Percentiles rank a stretch among this genome's conserved stretches.
Conservation (phyloP, 1,140 invertebrate genomes). For the Drosophila insularis region DNA sequence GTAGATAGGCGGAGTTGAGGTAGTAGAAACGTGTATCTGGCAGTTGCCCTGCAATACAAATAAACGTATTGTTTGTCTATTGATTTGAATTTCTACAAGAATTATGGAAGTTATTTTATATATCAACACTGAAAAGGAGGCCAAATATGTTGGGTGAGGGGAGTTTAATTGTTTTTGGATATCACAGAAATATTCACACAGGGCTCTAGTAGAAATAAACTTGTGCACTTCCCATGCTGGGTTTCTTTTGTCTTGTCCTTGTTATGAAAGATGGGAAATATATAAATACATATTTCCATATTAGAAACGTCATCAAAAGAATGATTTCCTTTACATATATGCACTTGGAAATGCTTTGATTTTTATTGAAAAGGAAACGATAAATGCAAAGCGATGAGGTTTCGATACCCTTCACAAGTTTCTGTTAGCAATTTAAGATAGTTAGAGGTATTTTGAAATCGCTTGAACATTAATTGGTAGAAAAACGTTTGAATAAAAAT, state of each 20-base stretch:
- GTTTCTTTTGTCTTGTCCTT: background rate
- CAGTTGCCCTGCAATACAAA: conserved; percentile 54
- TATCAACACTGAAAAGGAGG: background rate
- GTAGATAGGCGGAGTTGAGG: too few relatives aligned
- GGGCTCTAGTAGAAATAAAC: background rate
- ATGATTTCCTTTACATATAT: background rate
- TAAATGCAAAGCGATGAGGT: background rate
- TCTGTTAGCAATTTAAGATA: too few relatives aligned
- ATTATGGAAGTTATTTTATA: conserved; percentile 68
- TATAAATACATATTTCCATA: background rate
- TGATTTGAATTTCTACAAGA: conserved; percentile 69
- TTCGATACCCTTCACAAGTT: background rate
- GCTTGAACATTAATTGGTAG: too few relatives aligned
- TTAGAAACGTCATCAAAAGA: conserved; percentile 3
- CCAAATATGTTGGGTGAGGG: background rate
- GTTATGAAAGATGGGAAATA: conserved; percentile 13
- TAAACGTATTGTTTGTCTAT: conserved; percentile 73
- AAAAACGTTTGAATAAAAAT: too few relatives aligned
- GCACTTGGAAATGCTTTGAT: background rate
- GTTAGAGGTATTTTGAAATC: too few relatives aligned
- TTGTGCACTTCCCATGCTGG: conserved; percentile 9
- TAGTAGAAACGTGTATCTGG: conserved; percentile 33
- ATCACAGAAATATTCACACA: background rate
- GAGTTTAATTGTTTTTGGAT: conserved; percentile 51
- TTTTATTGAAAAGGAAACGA: background rate